Percentiles rank a stretch among this genome's conserved stretches.
Evolutionary conservation across 2,113 vertebrate species (phyloP).

Genomic region (Melanocharis versteri): DNA sequence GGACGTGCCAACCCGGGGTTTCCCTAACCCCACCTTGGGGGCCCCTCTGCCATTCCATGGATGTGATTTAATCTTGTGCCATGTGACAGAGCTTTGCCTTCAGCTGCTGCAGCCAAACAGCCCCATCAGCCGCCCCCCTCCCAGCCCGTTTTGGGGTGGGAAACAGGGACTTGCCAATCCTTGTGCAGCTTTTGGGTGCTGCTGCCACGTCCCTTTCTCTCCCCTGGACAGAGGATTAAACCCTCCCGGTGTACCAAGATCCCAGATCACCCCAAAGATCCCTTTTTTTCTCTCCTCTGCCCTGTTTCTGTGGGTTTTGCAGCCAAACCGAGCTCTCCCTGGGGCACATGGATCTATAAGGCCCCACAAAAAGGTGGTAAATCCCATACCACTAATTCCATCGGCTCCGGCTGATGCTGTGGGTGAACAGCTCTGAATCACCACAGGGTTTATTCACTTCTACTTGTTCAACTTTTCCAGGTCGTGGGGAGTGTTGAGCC

Average conservation of each 20-base stretch:
- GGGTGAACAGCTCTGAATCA: neutral
- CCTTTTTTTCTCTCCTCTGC: neutral
- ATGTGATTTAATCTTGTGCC: neutral
- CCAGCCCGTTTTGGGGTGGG: neutral
- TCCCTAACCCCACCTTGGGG: neutral
- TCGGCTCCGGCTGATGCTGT: rapidly evolving
- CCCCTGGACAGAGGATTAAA: neutral
- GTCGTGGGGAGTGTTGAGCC: rapidly evolving
- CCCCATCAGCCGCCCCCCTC: rapidly evolving
- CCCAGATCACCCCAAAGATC: neutral
- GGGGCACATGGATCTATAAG: rapidly evolving
- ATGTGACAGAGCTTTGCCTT: conserved; percentile 18
- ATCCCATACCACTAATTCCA: neutral
- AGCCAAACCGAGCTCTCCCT: rapidly evolving
- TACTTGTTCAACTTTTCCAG: neutral
- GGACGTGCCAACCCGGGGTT: rapidly evolving
- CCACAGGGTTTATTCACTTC: rapidly evolving
- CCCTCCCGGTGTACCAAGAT: rapidly evolving
- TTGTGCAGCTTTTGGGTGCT: neutral
- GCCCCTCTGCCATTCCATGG: neutral
- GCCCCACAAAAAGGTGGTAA: rapidly evolving
- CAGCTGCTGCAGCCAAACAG: neutral
- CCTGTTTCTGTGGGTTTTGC: rapidly evolving
- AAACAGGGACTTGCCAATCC: rapidly evolving
- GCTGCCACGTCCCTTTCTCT: rapidly evolving